A percentile compares a stretch with the other conserved stretches of the same genome.
These are phyloP conservation scores for Pantherophis alleghaniensis DNA, from an alignment of 2,797 vertebrate species.

Conservation along the genomic window DNA sequence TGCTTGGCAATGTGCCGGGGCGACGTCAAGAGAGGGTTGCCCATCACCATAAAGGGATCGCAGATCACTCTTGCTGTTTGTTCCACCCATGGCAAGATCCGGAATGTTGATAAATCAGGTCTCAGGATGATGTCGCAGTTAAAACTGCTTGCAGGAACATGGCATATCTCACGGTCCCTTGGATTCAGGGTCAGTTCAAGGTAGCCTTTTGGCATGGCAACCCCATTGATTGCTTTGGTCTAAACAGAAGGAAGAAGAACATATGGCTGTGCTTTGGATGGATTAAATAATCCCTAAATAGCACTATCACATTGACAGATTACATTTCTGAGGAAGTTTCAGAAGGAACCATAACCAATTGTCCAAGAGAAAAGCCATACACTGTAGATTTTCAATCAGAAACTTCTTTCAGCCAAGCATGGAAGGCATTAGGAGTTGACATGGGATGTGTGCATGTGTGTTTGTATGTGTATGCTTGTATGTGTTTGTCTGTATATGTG, in stretches of 20 bases:
- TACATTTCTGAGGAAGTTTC: not conserved
- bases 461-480: not conserved
- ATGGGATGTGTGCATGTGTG: not conserved
- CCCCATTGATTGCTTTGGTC: constrained; percentile 88
- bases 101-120: constrained; percentile 87
- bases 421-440: not conserved
- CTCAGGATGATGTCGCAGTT: constrained; percentile 89
- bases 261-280: constrained; percentile 19
- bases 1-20: constrained; percentile 87
- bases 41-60: constrained; percentile 85
- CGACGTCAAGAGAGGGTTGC: constrained; percentile 83
- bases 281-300: not conserved
- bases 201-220: constrained; percentile 90
- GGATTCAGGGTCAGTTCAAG: constrained; percentile 86
- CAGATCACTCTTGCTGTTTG: constrained; percentile 91
- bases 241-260: constrained; percentile 62
- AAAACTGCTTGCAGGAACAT: constrained; percentile 80
- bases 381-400: not conserved
- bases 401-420: not conserved
- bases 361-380: not conserved
- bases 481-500: not conserved
- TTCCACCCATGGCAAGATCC: constrained; percentile 86
- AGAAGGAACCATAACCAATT: not conserved
- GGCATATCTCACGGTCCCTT: constrained; percentile 83
- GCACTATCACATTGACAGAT: not conserved